Evolutionary conservation across 2,888 invertebrate genomes (phyloP), one percentile per base, ranked within the genome.

Genomic region (Stenichneumon culpator): DNA sequence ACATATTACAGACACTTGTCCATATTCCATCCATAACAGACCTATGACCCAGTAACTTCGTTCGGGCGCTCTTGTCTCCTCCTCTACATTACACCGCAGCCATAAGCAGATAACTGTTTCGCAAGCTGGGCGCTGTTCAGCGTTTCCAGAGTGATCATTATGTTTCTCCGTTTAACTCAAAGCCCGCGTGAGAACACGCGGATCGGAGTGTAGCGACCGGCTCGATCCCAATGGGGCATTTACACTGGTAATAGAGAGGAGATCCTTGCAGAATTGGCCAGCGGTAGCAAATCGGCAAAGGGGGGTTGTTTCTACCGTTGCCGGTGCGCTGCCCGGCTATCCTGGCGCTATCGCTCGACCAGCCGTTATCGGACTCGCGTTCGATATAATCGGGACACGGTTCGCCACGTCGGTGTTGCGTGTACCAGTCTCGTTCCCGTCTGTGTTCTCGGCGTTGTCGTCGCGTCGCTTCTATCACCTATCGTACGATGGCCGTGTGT

Each of bases 231-330:
- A 63, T 63, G 32, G 16, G 70, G 86, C 89, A 87, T 89, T 90
- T 89, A 89, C 89, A 87, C 75, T 83, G 86, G 83, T 86, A 88
- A 89, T 87, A 87, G 86, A 80, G 87, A 81, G 86, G 87, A 86
- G 74, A 50, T 36, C 47, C 70, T 77, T 75, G 82, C 75, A 65
- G 65, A 60, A 82, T 78, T 63, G 57, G 73, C 19, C 75, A 65
- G 67, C 60, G 60, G 63, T 74, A 44, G 65, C 54, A 54, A 63
- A 79, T 74, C 70, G 72, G 44, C 65, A 77, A n/a, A 77, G 77
- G 75, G 65, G 68, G 73, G 69, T 63, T 72, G 69, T 52, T 75
- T 50, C 73, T 60, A n/a, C 50, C 14, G 57, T 25, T 25, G 54
- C 63, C 36, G 36, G 67, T 50, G 39, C 32, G 32, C 25, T 7